These are phyloP conservation scores for Odontomyia ornata DNA, from an alignment of 2,888 invertebrate genomes.

Conservation along the genomic window DNA sequence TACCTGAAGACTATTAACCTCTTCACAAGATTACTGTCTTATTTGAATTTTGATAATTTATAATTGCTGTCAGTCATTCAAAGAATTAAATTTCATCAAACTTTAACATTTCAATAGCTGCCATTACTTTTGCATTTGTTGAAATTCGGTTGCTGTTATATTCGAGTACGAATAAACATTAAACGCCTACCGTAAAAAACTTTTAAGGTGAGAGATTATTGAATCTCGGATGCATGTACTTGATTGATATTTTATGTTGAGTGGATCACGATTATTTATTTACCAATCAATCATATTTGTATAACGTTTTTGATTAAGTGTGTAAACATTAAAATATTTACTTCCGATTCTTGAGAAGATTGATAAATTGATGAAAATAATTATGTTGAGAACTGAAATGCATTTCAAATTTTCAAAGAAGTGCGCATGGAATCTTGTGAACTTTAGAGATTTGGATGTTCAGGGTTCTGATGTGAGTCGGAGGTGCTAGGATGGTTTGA, in stretches of 20 bases:
- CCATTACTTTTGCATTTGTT: too few species aligned
- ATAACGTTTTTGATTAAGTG: background rate
- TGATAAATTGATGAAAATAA: too few species aligned
- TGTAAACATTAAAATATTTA: background rate
- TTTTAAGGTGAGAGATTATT: background rate
- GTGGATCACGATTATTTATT: constrained; percentile 12
- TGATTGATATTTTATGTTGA: constrained; percentile 26
- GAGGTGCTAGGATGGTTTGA: too few species aligned
- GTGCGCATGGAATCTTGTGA: too few species aligned
- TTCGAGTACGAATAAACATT: too few species aligned
- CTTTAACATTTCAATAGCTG: too few species aligned
- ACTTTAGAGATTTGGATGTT: too few species aligned
- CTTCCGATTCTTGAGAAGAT: background rate
- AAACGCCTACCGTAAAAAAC: background rate
- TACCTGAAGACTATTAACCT: background rate
- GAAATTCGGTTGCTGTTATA: too few species aligned
- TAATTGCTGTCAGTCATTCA: background rate
- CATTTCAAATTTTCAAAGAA: too few species aligned
- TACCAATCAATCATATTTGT: background rate
- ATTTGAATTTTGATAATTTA: background rate
- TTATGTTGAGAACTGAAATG: too few species aligned
- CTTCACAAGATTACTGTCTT: background rate
- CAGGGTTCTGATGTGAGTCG: too few species aligned
- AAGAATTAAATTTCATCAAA: too few species aligned
- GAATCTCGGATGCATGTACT: background rate